Evolutionary conservation across 2,888 invertebrate species (phyloP), one percentile per base, ranked within the genome.

Genomic region (Lithophane semibrunnea): DNA sequence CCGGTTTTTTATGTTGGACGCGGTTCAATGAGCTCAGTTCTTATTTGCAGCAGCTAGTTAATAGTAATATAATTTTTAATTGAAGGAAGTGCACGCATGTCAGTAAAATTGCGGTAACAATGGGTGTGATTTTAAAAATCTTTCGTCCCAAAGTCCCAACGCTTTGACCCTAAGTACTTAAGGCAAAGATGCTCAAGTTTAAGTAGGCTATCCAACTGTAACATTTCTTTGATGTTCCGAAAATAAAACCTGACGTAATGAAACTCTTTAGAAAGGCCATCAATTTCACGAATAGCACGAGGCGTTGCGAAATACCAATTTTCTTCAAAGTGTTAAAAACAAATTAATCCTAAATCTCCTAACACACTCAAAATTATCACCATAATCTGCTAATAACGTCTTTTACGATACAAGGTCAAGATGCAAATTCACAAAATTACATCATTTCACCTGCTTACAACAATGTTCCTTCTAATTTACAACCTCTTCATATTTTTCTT

Each of bases 351-450:
- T 18, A 13, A 44, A 76, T 76, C 18, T 67, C 70, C 49, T 70
- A 64, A 60, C 60, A 69, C 42, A 52, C 61, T 54, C 18, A 73
- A 72, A 76, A 68, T 63, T 65, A 77, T 80, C 68, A 73, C 13
- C 63, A 71, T 77, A 80, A 80, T 77, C 54, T 12, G 12, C 12
- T 69, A 73, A 68, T 80, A 61, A 58, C 52, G 37, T 29, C 69
- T 73, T 83, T 84, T 82, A 79, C 64, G 75, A 77, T 29, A 67
- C 79, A 84, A 84, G 82, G 79, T 75, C 71, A 24, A 54, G 24
- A 74, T 80, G 75, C 58, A 64, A 79, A 82, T 71, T 58, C 13
- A 37, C n/a, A 44, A 69, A 73, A 82, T 81, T 73, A 80, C 68
- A 71, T 72, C 77, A 77, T 75, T 73, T 77, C 60, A 67, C 29